Percentiles rank a stretch among this genome's conserved stretches.
phyloP scores from a whole-genome alignment of 2,797 vertebrate genomes.

The Miichthys miiuy region DNA sequence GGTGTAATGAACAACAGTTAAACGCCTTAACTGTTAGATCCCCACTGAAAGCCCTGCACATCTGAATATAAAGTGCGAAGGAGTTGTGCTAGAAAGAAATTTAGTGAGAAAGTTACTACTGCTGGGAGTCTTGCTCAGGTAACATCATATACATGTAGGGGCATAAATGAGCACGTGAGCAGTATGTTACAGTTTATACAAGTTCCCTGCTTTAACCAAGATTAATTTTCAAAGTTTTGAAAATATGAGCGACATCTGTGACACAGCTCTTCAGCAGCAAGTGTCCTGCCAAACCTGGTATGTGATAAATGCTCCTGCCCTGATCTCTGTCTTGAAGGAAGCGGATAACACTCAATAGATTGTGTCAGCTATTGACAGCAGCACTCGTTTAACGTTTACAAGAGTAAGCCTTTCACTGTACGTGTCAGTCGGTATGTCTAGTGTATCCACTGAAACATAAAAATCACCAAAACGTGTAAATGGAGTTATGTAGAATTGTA shows the following conservation, averaged over 20 bases:
- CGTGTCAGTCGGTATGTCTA: neutral
- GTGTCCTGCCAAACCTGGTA: neutral
- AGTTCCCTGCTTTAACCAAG: constrained; percentile 2
- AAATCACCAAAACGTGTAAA: constrained; percentile 29
- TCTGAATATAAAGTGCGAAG: constrained; percentile 50
- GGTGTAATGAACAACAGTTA: neutral
- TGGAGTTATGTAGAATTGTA: constrained; percentile 18
- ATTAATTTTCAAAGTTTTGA: constrained; percentile 17
- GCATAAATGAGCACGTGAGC: constrained; percentile 25
- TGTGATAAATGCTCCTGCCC: neutral
- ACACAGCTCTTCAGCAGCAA: constrained; percentile 8
- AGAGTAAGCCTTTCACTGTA: neutral
- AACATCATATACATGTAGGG: constrained; percentile 24
- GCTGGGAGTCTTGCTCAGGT: neutral
- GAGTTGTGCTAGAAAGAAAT: constrained; percentile 25
- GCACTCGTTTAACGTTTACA: neutral
- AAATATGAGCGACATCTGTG: neutral
- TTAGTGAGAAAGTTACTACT: constrained; percentile 7
- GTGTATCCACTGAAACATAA: constrained; percentile 13
- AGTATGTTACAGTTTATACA: constrained; percentile 51
- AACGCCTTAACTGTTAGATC: neutral
- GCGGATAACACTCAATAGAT: constrained; percentile 9
- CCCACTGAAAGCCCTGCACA: constrained; percentile 22
- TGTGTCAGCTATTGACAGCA: constrained; percentile 6
- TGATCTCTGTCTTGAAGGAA: neutral